Percentiles rank a stretch among this genome's conserved stretches.
Conservation (phyloP, 92 coral and sea anemone genomes). For the Zoanthus solanderi region DNA sequence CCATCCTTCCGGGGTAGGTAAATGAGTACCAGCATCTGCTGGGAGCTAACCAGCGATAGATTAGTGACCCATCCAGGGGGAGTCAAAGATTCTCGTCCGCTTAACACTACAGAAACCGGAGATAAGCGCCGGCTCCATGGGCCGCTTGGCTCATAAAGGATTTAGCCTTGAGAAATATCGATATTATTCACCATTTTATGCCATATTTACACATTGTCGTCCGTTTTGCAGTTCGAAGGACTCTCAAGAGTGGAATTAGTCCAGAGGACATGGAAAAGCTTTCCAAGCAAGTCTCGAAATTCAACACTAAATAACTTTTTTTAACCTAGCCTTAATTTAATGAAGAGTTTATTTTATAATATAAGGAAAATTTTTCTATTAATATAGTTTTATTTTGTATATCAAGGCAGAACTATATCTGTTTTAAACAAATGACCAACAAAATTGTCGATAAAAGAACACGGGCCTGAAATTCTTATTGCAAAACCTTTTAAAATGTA, state of each 20-base stretch:
- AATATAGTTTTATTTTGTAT: conserved; percentile 54
- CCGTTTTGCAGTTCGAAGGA: conserved; percentile 85
- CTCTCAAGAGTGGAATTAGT: conserved; percentile 92
- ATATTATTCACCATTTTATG: background rate
- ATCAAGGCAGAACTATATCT: conserved; percentile 54
- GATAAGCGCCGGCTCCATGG: too few relatives aligned
- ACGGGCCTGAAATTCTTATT: conserved; percentile 31
- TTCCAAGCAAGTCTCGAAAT: conserved; percentile 76
- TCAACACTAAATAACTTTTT: conserved; percentile 71
- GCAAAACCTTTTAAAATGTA: conserved; percentile 20
- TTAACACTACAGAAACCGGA: too few relatives aligned
- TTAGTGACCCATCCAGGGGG: too few relatives aligned
- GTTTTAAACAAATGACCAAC: conserved; percentile 54
- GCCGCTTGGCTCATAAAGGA: too few relatives aligned
- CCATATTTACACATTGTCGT: background rate
- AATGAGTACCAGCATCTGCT: too few relatives aligned
- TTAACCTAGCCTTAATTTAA: conserved; percentile 34
- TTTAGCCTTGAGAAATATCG: background rate
- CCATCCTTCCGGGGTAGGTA: too few relatives aligned
- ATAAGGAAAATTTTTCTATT: conserved; percentile 43
- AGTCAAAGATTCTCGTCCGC: too few relatives aligned
- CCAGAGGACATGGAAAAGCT: conserved; percentile 93
- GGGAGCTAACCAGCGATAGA: too few relatives aligned
- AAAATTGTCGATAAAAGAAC: conserved; percentile 27
- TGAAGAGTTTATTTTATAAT: conserved; percentile 45